Evolutionary conservation across 2,888 invertebrate species (phyloP), one percentile per base, ranked within the genome.

Genomic region (Athalia rosae): DNA sequence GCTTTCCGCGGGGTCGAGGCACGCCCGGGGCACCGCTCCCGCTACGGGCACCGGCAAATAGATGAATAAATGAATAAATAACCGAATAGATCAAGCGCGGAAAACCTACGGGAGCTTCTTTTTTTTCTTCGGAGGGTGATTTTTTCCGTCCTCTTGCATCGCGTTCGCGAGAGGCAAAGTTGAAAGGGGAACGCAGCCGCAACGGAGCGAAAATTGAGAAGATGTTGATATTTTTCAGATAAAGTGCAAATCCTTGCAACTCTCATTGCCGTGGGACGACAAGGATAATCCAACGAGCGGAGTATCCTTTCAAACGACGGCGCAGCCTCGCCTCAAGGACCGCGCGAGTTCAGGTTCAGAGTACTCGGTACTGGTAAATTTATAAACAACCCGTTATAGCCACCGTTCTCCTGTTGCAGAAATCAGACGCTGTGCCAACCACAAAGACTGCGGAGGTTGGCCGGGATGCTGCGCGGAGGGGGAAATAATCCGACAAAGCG

Each of bases 61-160:
- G 53, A 67, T 67, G n/a, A 67, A 41, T n/a, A 53, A 67, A 53
- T 41, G 28, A 67, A 53, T 67, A 8, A 67, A 53, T 28, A 67
- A 67, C 4, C 8, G 53, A 50, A 28, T 11, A 28, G 11, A 64
- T 64, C 15, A 47, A 64, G 47, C 50, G 11, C 50, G 50, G 50
- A 7, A 9, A 63, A 28, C 28, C 28, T 28, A 28, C 28, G 28
- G 28, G 28, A 28, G 28, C 28, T 28, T 28, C 28, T 28, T 28
- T 28, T 28, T 28, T n/a, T n/a, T n/a, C 28, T 28, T 28, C 28
- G 2, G 28, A 28, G 28, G 28, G 28, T 28, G 0, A 28, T 28
- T 28, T 28, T 28, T 28, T 2, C 28, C 28, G 1, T 28, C 28
- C 28, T 28, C 28, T 28, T 28, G 28, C 28, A 28, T 28, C 28